Evolutionary conservation across 2,888 invertebrate genomes (phyloP), one percentile per base, ranked within the genome.

Genomic region (Phlogophora meticulosa): DNA sequence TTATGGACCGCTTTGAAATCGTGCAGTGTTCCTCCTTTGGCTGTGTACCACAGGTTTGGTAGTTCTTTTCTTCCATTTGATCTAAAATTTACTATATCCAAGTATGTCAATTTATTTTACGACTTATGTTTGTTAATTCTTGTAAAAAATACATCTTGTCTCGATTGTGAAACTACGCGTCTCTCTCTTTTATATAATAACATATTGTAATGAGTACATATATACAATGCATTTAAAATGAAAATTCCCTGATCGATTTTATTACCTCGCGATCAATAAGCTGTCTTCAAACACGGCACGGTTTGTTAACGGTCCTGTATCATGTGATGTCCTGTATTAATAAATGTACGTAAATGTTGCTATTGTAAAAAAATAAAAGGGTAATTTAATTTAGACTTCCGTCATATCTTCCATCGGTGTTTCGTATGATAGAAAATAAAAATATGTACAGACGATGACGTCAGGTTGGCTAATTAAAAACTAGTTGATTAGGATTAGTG

Each of bases 321-420:
- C 5, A 40, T 49, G 58, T 71, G 59, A 58, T 51, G 77, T 51
- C 17, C 28, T 69, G 42, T 63, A 49, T 38, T n/a, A 76, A 49
- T 28, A 65, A 65, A 67, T 67, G 68, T 69, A 63, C 71, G 78
- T 76, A 55, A 67, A 82, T 76, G 67, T 76, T 78, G 75, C 72
- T 78, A 76, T 71, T 76, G 58, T 68, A 66, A 73, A 71, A 70
- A 72, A 71, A 45, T 56, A 38, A 68, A 76, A 81, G 72, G 80
- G 71, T 82, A 76, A 71, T 65, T 52, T 74, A 62, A 71, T 67
- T 62, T 74, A 64, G 55, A 83, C 80, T 81, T 81, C 82, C 80
- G 28, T 72, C 60, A 51, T 70, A 75, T 80, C 80, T 80, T 80
- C 80, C 80, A 76, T 74, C 61, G 63, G 64, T 81, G 60, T 70